phyloP scores from a whole-genome alignment of 2,888 invertebrate species.

The Dryocosmus kuriphilus region DNA sequence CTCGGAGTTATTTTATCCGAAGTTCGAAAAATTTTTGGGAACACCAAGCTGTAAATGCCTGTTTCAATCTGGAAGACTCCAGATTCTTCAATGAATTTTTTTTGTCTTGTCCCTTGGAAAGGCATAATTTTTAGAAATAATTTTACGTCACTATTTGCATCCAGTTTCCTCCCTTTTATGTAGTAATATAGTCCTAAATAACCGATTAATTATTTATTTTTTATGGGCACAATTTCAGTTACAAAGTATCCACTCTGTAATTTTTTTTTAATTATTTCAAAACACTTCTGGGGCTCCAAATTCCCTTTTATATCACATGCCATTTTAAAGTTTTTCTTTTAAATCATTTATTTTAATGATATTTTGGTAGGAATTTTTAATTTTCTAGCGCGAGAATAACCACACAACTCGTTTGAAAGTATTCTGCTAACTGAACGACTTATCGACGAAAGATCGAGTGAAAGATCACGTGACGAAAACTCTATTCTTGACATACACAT shows the following conservation, averaged over 20 bases:
- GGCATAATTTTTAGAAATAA: slow-evolving; percentile 15
- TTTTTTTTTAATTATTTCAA: neutral
- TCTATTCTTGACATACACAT: neutral
- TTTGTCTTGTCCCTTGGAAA: neutral
- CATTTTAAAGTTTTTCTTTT: neutral
- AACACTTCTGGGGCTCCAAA: neutral
- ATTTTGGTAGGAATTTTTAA: neutral
- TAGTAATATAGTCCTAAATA: neutral
- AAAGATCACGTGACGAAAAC: neutral
- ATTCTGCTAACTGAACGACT: neutral
- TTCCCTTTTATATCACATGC: neutral
- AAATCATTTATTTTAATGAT: neutral
- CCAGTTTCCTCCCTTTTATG: neutral
- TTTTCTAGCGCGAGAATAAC: neutral
- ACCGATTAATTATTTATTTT: neutral
- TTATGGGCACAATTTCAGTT: neutral
- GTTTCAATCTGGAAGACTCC: slow-evolving; percentile 65
- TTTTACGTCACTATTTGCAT: neutral
- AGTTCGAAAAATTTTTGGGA: slow-evolving; percentile 66
- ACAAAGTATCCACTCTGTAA: neutral
- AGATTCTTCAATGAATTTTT: neutral
- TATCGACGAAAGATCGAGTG: neutral
- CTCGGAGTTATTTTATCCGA: slow-evolving; percentile 59
- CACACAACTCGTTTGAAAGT: neutral
- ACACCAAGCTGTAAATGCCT: slow-evolving; percentile 64